Evolutionary conservation across 2,113 vertebrate species (phyloP), one percentile per base, ranked within the genome.

Genomic region (Nyctibius bracteatus): DNA sequence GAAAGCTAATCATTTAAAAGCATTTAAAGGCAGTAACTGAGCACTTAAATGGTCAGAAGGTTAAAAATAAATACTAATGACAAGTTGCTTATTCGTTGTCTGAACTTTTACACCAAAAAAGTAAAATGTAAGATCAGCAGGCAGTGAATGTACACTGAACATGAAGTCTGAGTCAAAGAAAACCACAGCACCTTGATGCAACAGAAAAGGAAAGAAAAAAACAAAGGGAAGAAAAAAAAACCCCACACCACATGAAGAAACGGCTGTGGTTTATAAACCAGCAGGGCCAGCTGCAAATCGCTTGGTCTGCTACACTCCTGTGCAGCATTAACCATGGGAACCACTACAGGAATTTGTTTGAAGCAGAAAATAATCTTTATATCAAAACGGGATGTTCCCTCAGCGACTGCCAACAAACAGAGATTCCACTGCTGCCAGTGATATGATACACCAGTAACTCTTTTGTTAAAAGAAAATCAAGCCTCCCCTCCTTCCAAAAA

Each of bases 331-430:
- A 79, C 68, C 91, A 94, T 74, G 57, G 75, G 77, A 97, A 97
- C 55, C 81, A 55, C 61, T 67, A 63, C 21, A 94, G 43, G 86
- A 94, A 94, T 97, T 78, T 75, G 61, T 94, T 41, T 94, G 91
- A 95, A 81, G 83, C 61, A 81, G 72, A 88, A 92, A 86, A 94
- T 78, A 86, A 94, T 94, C 94, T 89, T 86, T 59, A 94, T 91
- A 97, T 94, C 95, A 94, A 94, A 96, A 92, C 70, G 68, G 77
- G 94, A 97, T 89, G 91, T 79, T 95, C 83, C 65, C 39, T 86
- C 63, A 62, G 65, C 0, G 0, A 71, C 83, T 92, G 92, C 86
- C 92, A 95, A 83, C 68, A 89, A 87, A 79, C 46, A 96, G 44
- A 67, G 88, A 93, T 92, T 94, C 81, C 66, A 65, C 35, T 61